Base-by-base conservation (phyloP, 2,888 invertebrate genomes). In the Himalopsyche anomala region DNA sequence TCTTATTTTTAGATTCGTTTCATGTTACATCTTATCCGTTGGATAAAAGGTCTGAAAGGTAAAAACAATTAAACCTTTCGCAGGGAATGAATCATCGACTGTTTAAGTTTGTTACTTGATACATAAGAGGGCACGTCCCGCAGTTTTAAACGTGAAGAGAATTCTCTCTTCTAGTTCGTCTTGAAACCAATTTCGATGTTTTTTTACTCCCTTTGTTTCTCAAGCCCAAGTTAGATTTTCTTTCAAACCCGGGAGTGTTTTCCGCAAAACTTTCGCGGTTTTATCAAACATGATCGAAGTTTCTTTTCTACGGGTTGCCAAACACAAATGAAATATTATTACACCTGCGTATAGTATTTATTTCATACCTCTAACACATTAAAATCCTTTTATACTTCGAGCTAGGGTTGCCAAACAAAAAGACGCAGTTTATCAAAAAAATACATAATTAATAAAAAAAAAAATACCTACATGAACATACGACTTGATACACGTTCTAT, bases 271-370 rank as follows among this genome's bases (percentile, higher is more conserved):
- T 82, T 82, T 38, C n/a, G 17, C 84, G 62, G 62, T 84, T 85
- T 83, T 84, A 86, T 86, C 42, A 80, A 80, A 80, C 86, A 81
- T 84, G 42, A 84, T 84, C 62, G 42, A 83, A 84, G 81, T 86
- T 86, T 86, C 80, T 86, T 84, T 81, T 83, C 56, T 55, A 19
- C 28, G 81, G 19, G 55, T 54, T 82, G 74, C 54, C 54, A 54
- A 19, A 74, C n/a, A 51, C 12, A 69, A 38, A 83, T 83, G 85
- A 85, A 85, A 85, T 85, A 85, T 85, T 45, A 55, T 19, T 54
- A 74, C 84, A 84, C 84, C 80, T 84, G 81, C 38, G 8, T 62
- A 62, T 5, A 3, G 28, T 2, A 9, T 19, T 56, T 0, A 2
- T 55, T 55, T 55, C 42, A 42, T 42, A 42, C 8, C 2, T 6